These are phyloP conservation scores for Drosophila bocqueti DNA, from an alignment of 1,140 invertebrate genomes.

Conservation along the genomic window DNA sequence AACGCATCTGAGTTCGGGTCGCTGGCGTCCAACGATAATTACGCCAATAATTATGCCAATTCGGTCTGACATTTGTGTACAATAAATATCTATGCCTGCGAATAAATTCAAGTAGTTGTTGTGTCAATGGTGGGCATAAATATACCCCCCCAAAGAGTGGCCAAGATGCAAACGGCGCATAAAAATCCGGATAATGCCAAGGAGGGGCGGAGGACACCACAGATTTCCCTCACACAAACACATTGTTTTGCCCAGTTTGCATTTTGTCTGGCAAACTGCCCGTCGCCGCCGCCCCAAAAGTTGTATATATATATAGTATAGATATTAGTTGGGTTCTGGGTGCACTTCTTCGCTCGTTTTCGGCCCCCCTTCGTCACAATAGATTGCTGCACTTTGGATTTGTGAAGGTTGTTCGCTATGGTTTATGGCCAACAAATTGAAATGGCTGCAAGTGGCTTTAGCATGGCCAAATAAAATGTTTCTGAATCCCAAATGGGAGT, in stretches of 20 bases:
- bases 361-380: slow-evolving; percentile 21
- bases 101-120: slow-evolving; percentile 39
- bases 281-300: slow-evolving; percentile 16
- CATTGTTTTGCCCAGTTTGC: slow-evolving; percentile 42
- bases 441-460: slow-evolving; percentile 26
- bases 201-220: slow-evolving; percentile 2
- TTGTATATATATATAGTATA: slow-evolving; percentile 21
- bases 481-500: background rate
- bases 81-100: slow-evolving; percentile 57
- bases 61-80: slow-evolving; percentile 63
- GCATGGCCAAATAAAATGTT: slow-evolving; percentile 26
- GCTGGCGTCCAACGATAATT: slow-evolving; percentile 56
- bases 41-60: slow-evolving; percentile 78
- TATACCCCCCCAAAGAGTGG: slow-evolving; percentile 41
- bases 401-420: slow-evolving; percentile 46
- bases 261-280: slow-evolving; percentile 55
- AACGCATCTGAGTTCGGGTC: slow-evolving; percentile 50
- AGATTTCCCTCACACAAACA: slow-evolving; percentile 18
- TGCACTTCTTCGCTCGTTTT: slow-evolving; percentile 3
- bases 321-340: slow-evolving; percentile 23
- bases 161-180: slow-evolving; percentile 53
- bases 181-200: slow-evolving; percentile 46
- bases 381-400: slow-evolving; percentile 46
- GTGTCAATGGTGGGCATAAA: slow-evolving; percentile 49
- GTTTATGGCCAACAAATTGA: slow-evolving; percentile 45